Evolutionary conservation across 2,888 invertebrate species (phyloP).

Genomic region (Polydesmus complanatus): DNA sequence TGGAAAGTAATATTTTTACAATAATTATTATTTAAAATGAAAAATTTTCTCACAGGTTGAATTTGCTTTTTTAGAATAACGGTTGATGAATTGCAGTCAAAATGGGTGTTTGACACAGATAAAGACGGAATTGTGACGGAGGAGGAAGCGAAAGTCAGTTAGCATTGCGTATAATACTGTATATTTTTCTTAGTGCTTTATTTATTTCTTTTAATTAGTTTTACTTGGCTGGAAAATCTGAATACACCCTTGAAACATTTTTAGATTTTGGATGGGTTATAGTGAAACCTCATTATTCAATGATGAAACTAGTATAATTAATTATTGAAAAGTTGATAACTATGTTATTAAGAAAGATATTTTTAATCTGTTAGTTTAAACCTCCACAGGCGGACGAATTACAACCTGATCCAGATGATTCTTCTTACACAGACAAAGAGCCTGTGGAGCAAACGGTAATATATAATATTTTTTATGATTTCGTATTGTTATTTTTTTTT

Average conservation of each 20-base stretch:
- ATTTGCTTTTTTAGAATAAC: conserved; percentile 42
- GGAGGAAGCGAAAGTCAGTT: conserved; percentile 57
- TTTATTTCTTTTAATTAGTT: conserved; percentile 20
- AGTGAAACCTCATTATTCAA: conserved; percentile 46
- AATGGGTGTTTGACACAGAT: conserved; percentile 72
- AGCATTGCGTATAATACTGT: not conserved
- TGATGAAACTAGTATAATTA: conserved; percentile 35
- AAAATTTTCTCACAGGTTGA: too few relatives aligned
- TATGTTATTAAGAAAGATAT: not conserved
- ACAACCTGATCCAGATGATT: not conserved
- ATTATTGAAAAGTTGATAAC: not conserved
- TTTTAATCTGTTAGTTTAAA: not conserved
- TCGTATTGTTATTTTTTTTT: too few relatives aligned
- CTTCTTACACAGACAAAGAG: not conserved
- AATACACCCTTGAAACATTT: conserved; percentile 23
- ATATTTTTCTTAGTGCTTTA: conserved; percentile 1
- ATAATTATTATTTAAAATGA: not conserved
- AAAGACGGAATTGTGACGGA: conserved; percentile 72
- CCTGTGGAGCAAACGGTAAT: too few relatives aligned
- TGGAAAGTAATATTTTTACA: conserved; percentile 36
- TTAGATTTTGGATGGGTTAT: conserved; percentile 52
- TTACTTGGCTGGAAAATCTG: conserved; percentile 23
- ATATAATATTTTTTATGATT: too few relatives aligned
- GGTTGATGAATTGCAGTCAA: conserved; percentile 40
- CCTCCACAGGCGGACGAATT: not conserved